A percentile compares a stretch with the other conserved stretches of the same genome.
Conservation (phyloP, 2,888 invertebrate species). For the Anarsia innoxiella region DNA sequence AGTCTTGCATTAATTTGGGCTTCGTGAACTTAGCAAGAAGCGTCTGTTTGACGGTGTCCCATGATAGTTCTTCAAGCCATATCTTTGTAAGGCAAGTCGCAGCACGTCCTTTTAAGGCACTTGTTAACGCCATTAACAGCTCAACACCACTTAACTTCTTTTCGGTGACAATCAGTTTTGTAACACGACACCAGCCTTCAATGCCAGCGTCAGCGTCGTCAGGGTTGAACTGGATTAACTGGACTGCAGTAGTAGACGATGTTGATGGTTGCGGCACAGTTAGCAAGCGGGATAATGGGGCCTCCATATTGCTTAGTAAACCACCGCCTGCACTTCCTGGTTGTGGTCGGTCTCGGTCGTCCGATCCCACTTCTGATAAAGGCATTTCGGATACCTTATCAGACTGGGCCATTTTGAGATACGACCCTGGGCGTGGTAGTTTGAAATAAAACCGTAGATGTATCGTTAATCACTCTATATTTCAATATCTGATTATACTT, state of each 20-base stretch:
- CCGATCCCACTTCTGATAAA: neutral
- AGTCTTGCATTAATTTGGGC: constrained; percentile 13
- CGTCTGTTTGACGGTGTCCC: constrained; percentile 10
- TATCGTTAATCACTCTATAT: no score
- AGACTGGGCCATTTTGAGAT: no score
- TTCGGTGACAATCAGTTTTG: constrained; percentile 15
- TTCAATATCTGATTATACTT: no score
- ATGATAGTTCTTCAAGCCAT: constrained; percentile 5
- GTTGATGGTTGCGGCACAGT: neutral
- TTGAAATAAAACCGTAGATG: no score
- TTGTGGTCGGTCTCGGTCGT: neutral
- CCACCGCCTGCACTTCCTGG: neutral
- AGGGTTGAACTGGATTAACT: constrained; percentile 18
- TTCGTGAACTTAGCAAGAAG: constrained; percentile 12
- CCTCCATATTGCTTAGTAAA: neutral
- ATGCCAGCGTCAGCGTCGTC: constrained; percentile 19
- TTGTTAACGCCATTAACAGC: constrained; percentile 8
- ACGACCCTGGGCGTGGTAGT: no score
- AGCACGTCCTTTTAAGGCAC: constrained; percentile 11
- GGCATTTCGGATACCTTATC: no score
- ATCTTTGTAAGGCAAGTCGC: constrained; percentile 11
- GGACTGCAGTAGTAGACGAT: neutral
- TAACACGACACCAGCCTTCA: constrained; percentile 21
- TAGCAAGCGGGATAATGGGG: neutral
- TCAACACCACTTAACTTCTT: constrained; percentile 16